A percentile compares a stretch with the other conserved stretches of the same genome.
phyloP scores from a whole-genome alignment of 1,140 invertebrate genomes.

The Orchestia grillus region DNA sequence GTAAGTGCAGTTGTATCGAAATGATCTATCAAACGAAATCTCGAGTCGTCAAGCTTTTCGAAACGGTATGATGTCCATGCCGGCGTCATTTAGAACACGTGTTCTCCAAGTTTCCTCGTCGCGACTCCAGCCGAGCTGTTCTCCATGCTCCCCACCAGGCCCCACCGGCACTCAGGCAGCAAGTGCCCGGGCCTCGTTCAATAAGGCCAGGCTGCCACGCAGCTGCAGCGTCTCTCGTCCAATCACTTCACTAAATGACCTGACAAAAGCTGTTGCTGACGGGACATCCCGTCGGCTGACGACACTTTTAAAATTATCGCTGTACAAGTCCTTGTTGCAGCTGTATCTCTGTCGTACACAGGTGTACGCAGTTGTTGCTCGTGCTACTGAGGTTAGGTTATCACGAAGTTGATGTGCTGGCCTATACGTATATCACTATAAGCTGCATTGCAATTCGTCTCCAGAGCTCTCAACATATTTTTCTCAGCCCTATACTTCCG shows the following conservation, averaged over 20 bases:
- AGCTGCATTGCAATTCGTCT: not conserved
- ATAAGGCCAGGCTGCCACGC: not conserved
- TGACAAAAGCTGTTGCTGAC: conserved; percentile 7
- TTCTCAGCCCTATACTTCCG: not conserved
- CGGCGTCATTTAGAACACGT: not conserved
- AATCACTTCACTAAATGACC: not conserved
- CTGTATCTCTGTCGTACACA: not conserved
- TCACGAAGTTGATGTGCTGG: not conserved
- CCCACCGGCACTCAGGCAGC: not conserved
- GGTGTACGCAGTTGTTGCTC: not conserved
- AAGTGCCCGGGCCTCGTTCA: not conserved
- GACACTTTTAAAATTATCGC: not conserved
- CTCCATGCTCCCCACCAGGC: not conserved
- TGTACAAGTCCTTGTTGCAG: not conserved
- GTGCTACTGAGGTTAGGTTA: not conserved
- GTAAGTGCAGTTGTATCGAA: not conserved
- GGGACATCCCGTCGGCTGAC: not conserved
- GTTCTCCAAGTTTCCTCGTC: not conserved
- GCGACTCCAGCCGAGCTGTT: not conserved
- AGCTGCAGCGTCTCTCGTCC: not conserved
- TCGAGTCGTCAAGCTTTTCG: not conserved
- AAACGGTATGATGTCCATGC: not conserved
- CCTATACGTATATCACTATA: not conserved
- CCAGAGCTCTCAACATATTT: not conserved
- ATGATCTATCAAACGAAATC: not conserved